phyloP scores from a whole-genome alignment of 2,888 invertebrate species.

The Himalopsyche anomala region DNA sequence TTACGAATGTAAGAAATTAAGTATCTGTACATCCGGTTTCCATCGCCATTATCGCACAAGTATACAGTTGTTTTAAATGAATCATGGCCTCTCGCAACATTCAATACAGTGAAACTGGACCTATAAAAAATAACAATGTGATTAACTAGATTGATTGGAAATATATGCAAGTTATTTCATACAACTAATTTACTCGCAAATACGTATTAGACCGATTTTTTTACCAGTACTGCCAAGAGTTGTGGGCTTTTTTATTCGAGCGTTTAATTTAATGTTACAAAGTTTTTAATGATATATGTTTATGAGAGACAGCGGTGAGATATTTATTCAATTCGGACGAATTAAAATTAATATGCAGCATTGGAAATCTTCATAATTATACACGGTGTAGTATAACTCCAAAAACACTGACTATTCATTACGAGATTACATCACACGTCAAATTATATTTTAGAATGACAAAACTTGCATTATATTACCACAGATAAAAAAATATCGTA shows the following conservation, averaged over 20 bases:
- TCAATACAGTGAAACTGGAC: slow-evolving; percentile 12
- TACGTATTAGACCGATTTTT: not conserved
- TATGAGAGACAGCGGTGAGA: slow-evolving; percentile 6
- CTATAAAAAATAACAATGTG: slow-evolving; percentile 38
- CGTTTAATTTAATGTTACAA: slow-evolving; percentile 17
- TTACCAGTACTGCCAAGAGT: not conserved
- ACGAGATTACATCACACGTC: not conserved
- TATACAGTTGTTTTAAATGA: slow-evolving; percentile 22
- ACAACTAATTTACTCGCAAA: not conserved
- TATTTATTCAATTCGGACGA: slow-evolving; percentile 36
- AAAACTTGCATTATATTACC: no score
- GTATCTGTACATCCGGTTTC: slow-evolving; percentile 25
- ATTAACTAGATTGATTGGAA: slow-evolving; percentile 27
- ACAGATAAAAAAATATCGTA: no score
- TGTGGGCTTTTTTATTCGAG: slow-evolving; percentile 11
- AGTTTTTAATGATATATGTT: slow-evolving; percentile 32
- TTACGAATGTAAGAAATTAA: not conserved
- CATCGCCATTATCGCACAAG: not conserved
- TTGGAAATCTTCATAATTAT: slow-evolving; percentile 1
- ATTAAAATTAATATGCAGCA: not conserved
- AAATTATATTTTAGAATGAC: not conserved
- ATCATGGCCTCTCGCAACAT: slow-evolving; percentile 19
- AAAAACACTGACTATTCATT: slow-evolving; percentile 15
- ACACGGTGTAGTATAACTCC: not conserved
- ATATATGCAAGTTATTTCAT: slow-evolving; percentile 16